Conservation (phyloP, 2,888 invertebrate species). For the Amblyjoppa proteus region DNA sequence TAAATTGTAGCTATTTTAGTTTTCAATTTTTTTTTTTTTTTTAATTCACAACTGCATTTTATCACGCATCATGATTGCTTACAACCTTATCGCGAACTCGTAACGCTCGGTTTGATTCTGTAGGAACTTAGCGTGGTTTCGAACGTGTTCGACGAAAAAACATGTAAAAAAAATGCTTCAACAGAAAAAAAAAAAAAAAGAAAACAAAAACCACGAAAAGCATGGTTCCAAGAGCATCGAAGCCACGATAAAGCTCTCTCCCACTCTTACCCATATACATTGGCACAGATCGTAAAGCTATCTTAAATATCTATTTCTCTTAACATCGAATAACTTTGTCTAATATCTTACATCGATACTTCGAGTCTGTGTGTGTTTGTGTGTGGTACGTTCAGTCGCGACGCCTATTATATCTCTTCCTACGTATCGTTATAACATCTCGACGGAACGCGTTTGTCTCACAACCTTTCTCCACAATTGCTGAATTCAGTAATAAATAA, state of each 20-base stretch:
- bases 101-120: slow-evolving; percentile 24
- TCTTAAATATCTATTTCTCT: slow-evolving; percentile 57
- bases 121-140: slow-evolving; percentile 51
- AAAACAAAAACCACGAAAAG: not conserved
- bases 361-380: slow-evolving; percentile 33
- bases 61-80: slow-evolving; percentile 33
- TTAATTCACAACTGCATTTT: slow-evolving; percentile 6
- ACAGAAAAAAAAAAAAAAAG: not conserved
- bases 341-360: slow-evolving; percentile 63
- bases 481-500: slow-evolving; percentile 12
- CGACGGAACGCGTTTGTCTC: slow-evolving; percentile 36
- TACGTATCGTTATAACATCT: slow-evolving; percentile 9
- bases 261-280: slow-evolving; percentile 33
- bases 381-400: slow-evolving; percentile 55
- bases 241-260: slow-evolving; percentile 56
- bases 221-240: slow-evolving; percentile 35
- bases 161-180: slow-evolving; percentile 1
- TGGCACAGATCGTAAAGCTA: slow-evolving; percentile 65
- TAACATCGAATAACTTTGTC: slow-evolving; percentile 55
- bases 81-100: slow-evolving; percentile 17
- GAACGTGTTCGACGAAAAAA: slow-evolving; percentile 4
- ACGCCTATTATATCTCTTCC: slow-evolving; percentile 14
- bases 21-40: not conserved
- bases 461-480: slow-evolving; percentile 50
- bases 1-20: slow-evolving; percentile 11